phyloP scores from a whole-genome alignment of 2,888 invertebrate species.

The Sericinus montela region DNA sequence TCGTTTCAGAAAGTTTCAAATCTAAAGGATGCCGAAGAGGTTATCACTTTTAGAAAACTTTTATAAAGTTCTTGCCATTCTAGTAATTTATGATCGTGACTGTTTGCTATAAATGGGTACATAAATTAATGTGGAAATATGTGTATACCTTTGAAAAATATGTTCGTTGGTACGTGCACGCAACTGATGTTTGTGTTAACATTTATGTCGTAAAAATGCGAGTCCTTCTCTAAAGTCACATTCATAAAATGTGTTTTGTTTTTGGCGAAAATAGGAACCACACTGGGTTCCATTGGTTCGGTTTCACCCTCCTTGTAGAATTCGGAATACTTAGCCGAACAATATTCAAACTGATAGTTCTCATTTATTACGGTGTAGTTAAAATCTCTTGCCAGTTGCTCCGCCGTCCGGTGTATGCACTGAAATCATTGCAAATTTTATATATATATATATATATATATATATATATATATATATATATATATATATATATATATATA shows the following conservation, averaged over 20 bases:
- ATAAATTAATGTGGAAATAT: no score
- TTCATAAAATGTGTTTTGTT: constrained; percentile 66
- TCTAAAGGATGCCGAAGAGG: no score
- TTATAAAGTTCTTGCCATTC: no score
- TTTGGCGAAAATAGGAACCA: constrained; percentile 48
- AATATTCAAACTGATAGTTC: constrained; percentile 79
- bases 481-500: no score
- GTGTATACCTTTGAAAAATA: constrained; percentile 89
- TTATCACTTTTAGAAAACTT: no score
- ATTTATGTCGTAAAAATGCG: constrained; percentile 91
- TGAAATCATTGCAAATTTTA: constrained; percentile 59
- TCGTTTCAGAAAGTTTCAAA: no score
- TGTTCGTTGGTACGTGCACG: constrained; percentile 96
- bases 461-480: no score
- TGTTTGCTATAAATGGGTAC: not conserved
- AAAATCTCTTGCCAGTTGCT: constrained; percentile 82
- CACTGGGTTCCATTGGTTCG: constrained; percentile 19
- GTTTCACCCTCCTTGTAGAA: constrained; percentile 47
- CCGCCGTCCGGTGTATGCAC: constrained; percentile 89
- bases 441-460: no score
- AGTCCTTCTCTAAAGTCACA: constrained; percentile 83
- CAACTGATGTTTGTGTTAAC: constrained; percentile 90
- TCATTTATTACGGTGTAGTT: constrained; percentile 60
- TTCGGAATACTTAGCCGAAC: constrained; percentile 89
- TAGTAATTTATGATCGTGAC: no score